phyloP scores from a whole-genome alignment of 2,113 vertebrate genomes.

The Phodopus roborovskii region DNA sequence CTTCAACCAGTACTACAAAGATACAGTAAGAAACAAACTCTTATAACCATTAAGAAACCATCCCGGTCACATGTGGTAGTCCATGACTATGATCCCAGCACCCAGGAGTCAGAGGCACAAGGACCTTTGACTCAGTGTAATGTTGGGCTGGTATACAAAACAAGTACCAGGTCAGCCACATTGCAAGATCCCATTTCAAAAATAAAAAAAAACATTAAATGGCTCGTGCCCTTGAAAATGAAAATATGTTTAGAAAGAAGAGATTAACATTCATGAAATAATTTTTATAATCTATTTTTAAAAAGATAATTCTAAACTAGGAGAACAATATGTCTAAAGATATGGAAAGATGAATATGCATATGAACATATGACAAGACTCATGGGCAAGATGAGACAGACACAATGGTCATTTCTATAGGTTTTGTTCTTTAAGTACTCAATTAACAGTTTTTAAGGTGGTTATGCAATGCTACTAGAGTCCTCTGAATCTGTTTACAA shows the following conservation, averaged over 20 bases:
- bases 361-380: not conserved
- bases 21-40: constrained; percentile 4
- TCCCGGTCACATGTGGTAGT: too few species aligned
- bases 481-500: not conserved
- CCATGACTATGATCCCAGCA: not conserved
- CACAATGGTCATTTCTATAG: not conserved
- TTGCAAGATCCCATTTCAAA: not conserved
- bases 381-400: not conserved
- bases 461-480: not conserved
- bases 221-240: not conserved
- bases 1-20: constrained; percentile 3
- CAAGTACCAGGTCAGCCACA: not conserved
- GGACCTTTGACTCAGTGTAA: not conserved
- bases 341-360: not conserved
- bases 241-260: not conserved
- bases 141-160: not conserved
- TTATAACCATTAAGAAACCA: not conserved
- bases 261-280: constrained; percentile 28
- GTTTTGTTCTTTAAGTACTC: not conserved
- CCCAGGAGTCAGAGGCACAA: not conserved
- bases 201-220: not conserved
- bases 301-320: not conserved
- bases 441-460: not conserved
- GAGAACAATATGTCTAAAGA: not conserved
- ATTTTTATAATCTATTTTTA: constrained; percentile 19